Conservation (phyloP, 2,113 vertebrate genomes). For the Dolichallabes microphthalmus region DNA sequence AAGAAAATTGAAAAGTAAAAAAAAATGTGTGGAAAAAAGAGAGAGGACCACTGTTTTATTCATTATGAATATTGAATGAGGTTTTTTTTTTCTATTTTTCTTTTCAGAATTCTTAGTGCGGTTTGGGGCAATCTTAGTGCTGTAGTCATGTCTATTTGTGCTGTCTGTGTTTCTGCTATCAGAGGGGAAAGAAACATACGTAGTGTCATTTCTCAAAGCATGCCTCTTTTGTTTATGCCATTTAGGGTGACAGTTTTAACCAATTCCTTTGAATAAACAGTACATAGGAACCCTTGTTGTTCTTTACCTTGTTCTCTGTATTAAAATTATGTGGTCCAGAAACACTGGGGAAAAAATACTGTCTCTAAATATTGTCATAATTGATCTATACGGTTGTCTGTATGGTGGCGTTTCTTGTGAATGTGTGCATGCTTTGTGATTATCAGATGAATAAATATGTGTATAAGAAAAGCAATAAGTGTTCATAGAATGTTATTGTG, state of each 20-base stretch:
- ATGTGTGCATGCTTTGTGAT: constrained; percentile 50
- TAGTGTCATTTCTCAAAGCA: neutral
- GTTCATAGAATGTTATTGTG: neutral
- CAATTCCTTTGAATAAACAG: neutral
- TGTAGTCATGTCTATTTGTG: neutral
- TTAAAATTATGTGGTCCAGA: neutral
- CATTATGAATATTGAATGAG: neutral
- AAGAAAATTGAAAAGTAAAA: neutral
- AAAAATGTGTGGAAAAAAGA: too few relatives aligned
- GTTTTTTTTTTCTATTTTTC: neutral
- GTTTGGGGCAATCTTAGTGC: neutral
- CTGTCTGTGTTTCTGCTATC: neutral
- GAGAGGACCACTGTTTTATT: neutral
- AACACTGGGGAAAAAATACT: neutral
- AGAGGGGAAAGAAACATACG: neutral
- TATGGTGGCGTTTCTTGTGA: constrained; percentile 41
- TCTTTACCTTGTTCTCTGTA: neutral
- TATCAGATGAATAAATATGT: constrained; percentile 52
- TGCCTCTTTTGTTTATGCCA: neutral
- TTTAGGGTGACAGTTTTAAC: neutral
- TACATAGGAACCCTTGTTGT: neutral
- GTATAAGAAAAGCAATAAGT: constrained; percentile 69
- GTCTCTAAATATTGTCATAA: constrained; percentile 18
- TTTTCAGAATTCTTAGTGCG: neutral
- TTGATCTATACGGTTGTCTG: constrained; percentile 15